Evolutionary conservation across 2,113 vertebrate species (phyloP).

Genomic region (Cyanistes caeruleus): DNA sequence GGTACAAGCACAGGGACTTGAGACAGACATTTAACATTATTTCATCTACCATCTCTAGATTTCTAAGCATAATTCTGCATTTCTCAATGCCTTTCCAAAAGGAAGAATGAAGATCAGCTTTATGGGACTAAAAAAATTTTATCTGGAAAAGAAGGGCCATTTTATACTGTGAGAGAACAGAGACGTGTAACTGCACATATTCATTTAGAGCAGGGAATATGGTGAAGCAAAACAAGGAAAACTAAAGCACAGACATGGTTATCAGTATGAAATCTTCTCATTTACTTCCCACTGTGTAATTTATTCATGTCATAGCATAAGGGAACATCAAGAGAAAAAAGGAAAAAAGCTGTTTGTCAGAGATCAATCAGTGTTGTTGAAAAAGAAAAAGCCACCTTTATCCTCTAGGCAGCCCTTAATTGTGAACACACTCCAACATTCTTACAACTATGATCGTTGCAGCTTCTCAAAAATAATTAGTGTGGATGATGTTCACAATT

Average conservation of each 20-base stretch:
- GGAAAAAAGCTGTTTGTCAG: constrained; percentile 13
- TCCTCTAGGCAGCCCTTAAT: constrained; percentile 40
- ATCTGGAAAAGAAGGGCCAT: background rate
- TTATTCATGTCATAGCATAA: constrained; percentile 65
- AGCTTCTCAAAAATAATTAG: background rate
- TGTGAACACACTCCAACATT: background rate
- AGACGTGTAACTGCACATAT: background rate
- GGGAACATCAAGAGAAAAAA: constrained; percentile 24
- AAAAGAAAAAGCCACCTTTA: constrained; percentile 23
- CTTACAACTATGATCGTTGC: background rate
- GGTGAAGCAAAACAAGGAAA: background rate
- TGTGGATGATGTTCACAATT: background rate
- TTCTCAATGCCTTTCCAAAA: background rate
- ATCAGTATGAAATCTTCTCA: constrained; percentile 52
- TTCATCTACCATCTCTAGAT: background rate
- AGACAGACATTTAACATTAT: background rate
- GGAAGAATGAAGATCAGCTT: background rate
- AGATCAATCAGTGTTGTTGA: background rate
- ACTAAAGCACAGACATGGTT: background rate
- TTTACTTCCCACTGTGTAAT: constrained; percentile 56
- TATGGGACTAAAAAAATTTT: background rate
- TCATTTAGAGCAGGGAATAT: background rate
- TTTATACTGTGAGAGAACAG: background rate
- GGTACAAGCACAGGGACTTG: background rate
- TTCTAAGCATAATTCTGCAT: background rate